These are phyloP conservation scores for Drosophila gaucha DNA, from an alignment of 2,888 invertebrate species.

Conservation along the genomic window DNA sequence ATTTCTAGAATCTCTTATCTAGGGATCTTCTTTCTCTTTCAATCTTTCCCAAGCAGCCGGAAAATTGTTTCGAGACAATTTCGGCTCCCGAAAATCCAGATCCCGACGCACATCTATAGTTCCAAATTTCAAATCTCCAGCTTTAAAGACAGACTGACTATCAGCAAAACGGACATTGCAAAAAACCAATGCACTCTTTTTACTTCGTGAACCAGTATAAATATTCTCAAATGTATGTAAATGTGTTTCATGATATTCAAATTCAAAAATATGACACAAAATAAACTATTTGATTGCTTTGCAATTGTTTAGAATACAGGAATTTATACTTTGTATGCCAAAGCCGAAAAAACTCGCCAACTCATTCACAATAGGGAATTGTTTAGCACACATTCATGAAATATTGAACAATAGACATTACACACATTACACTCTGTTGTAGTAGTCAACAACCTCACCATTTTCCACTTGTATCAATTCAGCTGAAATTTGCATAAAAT, in stretches of 20 bases:
- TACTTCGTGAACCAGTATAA: too few species aligned
- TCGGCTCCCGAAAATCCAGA: too few species aligned
- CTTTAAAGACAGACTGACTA: too few species aligned
- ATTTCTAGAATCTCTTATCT: too few species aligned
- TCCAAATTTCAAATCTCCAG: too few species aligned
- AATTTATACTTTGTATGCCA: background rate
- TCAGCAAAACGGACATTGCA: too few species aligned
- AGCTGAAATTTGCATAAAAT: conserved; percentile 48
- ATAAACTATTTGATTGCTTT: conserved; percentile 1
- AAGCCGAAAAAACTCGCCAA: background rate
- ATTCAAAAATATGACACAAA: conserved; percentile 2
- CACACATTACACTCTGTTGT: conserved; percentile 18
- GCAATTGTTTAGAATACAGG: background rate
- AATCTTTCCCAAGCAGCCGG: too few species aligned
- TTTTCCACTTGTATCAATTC: conserved; percentile 38
- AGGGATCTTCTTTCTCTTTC: too few species aligned
- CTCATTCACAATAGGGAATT: conserved; percentile 1
- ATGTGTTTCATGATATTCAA: background rate
- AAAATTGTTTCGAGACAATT: too few species aligned
- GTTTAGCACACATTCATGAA: conserved; percentile 2
- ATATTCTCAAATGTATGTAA: background rate
- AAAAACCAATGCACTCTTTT: too few species aligned
- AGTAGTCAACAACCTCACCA: conserved; percentile 27
- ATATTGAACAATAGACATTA: conserved; percentile 36
- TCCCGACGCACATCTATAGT: too few species aligned